A percentile compares a stretch with the other conserved stretches of the same genome.
Conservation (phyloP, 2,888 invertebrate genomes). For the Ctena decussata region DNA sequence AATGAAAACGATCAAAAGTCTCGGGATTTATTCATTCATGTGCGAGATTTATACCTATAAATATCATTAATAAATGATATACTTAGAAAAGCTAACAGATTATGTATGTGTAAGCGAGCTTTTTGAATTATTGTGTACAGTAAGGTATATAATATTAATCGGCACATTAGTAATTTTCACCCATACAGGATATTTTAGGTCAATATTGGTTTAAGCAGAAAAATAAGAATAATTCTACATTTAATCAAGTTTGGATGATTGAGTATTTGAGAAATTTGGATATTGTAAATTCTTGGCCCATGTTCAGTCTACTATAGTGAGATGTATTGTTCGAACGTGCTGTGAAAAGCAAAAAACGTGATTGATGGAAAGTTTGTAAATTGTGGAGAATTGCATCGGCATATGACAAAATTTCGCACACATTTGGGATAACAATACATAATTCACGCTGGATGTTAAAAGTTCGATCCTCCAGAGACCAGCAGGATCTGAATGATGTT, state of each 20-base stretch:
- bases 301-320: background rate
- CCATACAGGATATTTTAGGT: conserved; percentile 4
- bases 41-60: background rate
- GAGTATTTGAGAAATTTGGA: background rate
- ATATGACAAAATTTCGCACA: background rate
- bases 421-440: background rate
- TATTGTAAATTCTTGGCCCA: background rate
- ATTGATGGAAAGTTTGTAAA: conserved; percentile 6
- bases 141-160: background rate
- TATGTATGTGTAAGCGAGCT: conserved; percentile 2
- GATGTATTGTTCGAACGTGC: conserved; percentile 2
- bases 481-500: conserved; percentile 51
- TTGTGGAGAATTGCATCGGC: background rate
- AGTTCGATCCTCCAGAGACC: conserved; percentile 15
- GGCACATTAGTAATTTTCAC: background rate
- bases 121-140: conserved; percentile 9
- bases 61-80: conserved; percentile 10
- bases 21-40: conserved; percentile 9
- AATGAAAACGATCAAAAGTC: conserved; percentile 8
- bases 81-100: conserved; percentile 12
- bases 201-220: background rate
- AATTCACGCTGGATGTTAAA: background rate
- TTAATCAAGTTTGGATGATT: background rate
- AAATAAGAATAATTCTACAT: background rate
- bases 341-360: background rate